Evolutionary conservation across 2,888 invertebrate species (phyloP).

Genomic region (Portevinia maculata): DNA sequence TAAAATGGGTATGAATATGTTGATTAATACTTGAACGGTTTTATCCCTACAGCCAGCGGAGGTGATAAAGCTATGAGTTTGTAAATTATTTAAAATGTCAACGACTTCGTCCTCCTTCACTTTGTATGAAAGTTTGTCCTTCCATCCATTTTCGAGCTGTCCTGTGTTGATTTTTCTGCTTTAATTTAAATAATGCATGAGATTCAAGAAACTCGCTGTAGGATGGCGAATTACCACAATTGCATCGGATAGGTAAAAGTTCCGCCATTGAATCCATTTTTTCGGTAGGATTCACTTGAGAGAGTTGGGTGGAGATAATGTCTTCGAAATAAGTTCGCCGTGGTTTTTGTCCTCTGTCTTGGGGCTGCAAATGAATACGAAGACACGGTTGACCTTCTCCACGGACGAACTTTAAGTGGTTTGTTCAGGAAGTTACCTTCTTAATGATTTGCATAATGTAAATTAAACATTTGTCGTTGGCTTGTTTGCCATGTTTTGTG

Average conservation of each 20-base stretch:
- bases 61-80: constrained; percentile 34
- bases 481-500: constrained; percentile 45
- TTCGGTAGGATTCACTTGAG: constrained; percentile 71
- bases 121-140: constrained; percentile 56
- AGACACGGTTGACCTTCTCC: constrained; percentile 53
- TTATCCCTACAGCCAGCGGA: constrained; percentile 5
- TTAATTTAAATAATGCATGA: constrained; percentile 73
- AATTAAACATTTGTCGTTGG: constrained; percentile 74
- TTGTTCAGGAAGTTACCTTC: constrained; percentile 70
- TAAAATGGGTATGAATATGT: constrained; percentile 55
- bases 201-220: constrained; percentile 41
- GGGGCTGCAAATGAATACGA: constrained; percentile 26
- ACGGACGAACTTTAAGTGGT: constrained; percentile 58
- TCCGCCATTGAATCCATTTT: constrained; percentile 68
- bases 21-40: constrained; percentile 61
- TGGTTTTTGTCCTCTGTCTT: neutral
- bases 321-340: constrained; percentile 46
- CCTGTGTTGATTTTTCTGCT: constrained; percentile 67
- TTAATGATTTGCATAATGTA: constrained; percentile 74
- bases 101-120: constrained; percentile 2
- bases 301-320: constrained; percentile 50
- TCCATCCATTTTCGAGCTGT: constrained; percentile 38
- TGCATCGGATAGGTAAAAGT: constrained; percentile 61
- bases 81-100: constrained; percentile 67
- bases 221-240: constrained; percentile 46